Percentiles rank a stretch among this genome's conserved stretches.
Conservation (phyloP, 2,888 invertebrate genomes). For the Dicranocentrus wangi region DNA sequence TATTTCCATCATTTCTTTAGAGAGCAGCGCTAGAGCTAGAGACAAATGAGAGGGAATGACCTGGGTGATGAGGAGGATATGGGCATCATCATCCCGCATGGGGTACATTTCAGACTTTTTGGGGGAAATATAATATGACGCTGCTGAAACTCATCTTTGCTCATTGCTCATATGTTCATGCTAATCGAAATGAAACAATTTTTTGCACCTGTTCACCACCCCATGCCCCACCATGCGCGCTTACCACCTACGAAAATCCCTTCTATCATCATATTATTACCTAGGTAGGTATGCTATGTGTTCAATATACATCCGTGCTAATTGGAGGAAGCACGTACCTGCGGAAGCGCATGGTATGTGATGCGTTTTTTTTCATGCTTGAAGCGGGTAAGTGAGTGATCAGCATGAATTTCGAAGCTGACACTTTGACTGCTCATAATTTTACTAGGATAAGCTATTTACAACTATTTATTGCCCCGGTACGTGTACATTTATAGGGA, state of each 20-base stretch:
- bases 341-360: constrained; percentile 37
- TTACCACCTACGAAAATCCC: constrained; percentile 21
- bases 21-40: no score
- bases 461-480: constrained; percentile 51
- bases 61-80: no score
- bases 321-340: constrained; percentile 53
- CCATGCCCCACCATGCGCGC: constrained; percentile 13
- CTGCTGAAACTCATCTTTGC: no score
- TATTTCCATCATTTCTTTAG: no score
- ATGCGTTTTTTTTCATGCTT: constrained; percentile 50
- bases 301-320: constrained; percentile 48
- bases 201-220: constrained; percentile 54
- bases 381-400: constrained; percentile 57
- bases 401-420: constrained; percentile 64
- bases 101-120: no score
- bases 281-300: no score
- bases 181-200: constrained; percentile 30
- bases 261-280: no score
- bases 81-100: no score
- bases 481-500: constrained; percentile 59
- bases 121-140: no score
- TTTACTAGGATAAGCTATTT: constrained; percentile 51
- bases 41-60: no score
- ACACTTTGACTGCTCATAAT: constrained; percentile 67
- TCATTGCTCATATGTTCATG: no score